A percentile compares a stretch with the other conserved stretches of the same genome.
phyloP scores from a whole-genome alignment of 2,113 vertebrate genomes.

The Mobula birostris region DNA sequence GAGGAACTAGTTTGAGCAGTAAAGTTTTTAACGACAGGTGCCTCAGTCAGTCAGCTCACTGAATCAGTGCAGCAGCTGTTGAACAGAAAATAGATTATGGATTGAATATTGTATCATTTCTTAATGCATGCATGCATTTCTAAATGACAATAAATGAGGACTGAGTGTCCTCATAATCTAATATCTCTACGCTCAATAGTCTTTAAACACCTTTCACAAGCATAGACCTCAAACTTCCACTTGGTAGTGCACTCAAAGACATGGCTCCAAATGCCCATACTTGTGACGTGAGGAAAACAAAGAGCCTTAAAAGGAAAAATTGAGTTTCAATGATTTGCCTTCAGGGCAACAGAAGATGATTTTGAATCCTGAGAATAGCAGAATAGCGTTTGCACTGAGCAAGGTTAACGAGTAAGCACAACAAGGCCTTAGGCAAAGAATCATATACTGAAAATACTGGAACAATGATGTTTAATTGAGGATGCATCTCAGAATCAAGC shows the following conservation, averaged over 20 bases:
- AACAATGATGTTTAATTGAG: not conserved
- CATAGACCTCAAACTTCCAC: not conserved
- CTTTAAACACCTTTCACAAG: not conserved
- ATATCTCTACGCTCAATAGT: not conserved
- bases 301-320: not conserved
- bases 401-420: not conserved
- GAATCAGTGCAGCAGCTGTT: not conserved
- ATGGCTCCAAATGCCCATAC: not conserved
- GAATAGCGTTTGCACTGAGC: not conserved
- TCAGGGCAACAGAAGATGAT: not conserved
- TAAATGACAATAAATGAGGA: too few relatives aligned
- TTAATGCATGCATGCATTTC: too few relatives aligned
- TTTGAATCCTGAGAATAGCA: not conserved
- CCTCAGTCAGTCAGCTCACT: not conserved
- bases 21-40: not conserved
- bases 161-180: too few relatives aligned
- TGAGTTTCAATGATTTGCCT: not conserved
- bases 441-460: not conserved
- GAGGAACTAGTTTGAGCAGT: not conserved
- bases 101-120: not conserved
- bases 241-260: not conserved
- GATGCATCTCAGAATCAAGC: not conserved
- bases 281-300: not conserved
- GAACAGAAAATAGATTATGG: not conserved
- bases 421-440: not conserved